Percentiles rank a stretch among this genome's conserved stretches.
Conservation (phyloP, 2,113 vertebrate genomes). For the Pygoscelis adeliae region DNA sequence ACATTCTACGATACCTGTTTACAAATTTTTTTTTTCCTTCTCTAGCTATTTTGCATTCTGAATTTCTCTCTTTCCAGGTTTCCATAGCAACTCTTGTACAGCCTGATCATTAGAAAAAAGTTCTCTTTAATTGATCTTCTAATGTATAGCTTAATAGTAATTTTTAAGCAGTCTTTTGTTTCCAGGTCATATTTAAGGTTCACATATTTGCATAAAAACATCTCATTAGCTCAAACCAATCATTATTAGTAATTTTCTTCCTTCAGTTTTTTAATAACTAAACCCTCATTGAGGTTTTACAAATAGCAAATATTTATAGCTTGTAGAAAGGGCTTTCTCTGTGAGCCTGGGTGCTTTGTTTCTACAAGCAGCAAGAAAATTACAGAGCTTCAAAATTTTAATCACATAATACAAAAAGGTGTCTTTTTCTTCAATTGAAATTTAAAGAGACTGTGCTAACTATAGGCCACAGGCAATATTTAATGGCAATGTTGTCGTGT, state of each 20-base stretch:
- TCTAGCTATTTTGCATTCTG: constrained; percentile 72
- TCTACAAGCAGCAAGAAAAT: constrained; percentile 73
- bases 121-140: constrained; percentile 98
- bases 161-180: constrained; percentile 94
- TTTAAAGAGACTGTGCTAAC: constrained; percentile 10
- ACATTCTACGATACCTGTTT: constrained; percentile 77
- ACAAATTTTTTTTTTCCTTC: constrained; percentile 78
- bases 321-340: constrained; percentile 79
- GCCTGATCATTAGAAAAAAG: constrained; percentile 86
- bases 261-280: constrained; percentile 88
- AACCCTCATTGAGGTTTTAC: constrained; percentile 80
- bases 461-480: not conserved
- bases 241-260: constrained; percentile 92
- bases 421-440: not conserved
- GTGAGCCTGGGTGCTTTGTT: constrained; percentile 68
- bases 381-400: constrained; percentile 67
- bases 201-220: constrained; percentile 94
- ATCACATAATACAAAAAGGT: constrained; percentile 53
- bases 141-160: constrained; percentile 94
- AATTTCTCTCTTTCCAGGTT: constrained; percentile 77
- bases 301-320: constrained; percentile 91
- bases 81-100: constrained; percentile 82
- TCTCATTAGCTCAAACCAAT: constrained; percentile 89
- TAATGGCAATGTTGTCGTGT: not conserved
- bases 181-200: constrained; percentile 95